These are phyloP conservation scores for Scaptomyza pallida DNA, from an alignment of 1,140 invertebrate genomes.

Conservation along the genomic window DNA sequence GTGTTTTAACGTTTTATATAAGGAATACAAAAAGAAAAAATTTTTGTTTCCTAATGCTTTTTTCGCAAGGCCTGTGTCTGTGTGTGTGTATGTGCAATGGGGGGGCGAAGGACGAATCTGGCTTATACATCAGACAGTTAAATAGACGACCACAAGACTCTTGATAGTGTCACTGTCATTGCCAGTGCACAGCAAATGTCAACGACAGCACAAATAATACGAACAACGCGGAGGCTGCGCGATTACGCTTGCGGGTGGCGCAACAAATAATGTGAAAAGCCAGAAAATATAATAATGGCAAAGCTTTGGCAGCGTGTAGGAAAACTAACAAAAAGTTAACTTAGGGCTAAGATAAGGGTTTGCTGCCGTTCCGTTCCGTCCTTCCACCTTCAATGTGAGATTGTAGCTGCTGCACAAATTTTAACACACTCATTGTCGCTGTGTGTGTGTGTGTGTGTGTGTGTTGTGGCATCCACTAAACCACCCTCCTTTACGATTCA, in stretches of 20 bases:
- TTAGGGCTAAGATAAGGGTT: conserved; percentile 47
- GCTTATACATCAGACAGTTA: conserved; percentile 33
- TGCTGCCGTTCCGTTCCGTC: no score
- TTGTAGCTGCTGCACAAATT: conserved; percentile 24
- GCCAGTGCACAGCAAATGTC: conserved; percentile 59
- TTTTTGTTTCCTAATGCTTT: conserved; percentile 3
- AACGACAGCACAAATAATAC: conserved; percentile 27
- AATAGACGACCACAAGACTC: conserved; percentile 35
- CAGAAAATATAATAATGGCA: neutral
- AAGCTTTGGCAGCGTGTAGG: conserved; percentile 41
- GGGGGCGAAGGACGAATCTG: conserved; percentile 12
- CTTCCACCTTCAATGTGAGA: neutral
- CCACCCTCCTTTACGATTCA: conserved; percentile 51
- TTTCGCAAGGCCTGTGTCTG: neutral
- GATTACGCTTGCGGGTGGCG: conserved; percentile 53
- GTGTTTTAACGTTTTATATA: conserved; percentile 59
- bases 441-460: conserved; percentile 25
- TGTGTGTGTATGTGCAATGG: conserved; percentile 3
- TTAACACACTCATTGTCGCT: conserved; percentile 13
- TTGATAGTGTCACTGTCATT: conserved; percentile 79
- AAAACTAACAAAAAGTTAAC: conserved; percentile 79
- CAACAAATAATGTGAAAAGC: conserved; percentile 65
- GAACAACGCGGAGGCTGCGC: conserved; percentile 55
- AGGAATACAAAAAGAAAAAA: conserved; percentile 43
- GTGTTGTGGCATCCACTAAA: conserved; percentile 52